Percentiles rank a stretch among this genome's conserved stretches.
Conservation (phyloP, 2,113 vertebrate genomes). For the Campylorhamphus procurvoides region DNA sequence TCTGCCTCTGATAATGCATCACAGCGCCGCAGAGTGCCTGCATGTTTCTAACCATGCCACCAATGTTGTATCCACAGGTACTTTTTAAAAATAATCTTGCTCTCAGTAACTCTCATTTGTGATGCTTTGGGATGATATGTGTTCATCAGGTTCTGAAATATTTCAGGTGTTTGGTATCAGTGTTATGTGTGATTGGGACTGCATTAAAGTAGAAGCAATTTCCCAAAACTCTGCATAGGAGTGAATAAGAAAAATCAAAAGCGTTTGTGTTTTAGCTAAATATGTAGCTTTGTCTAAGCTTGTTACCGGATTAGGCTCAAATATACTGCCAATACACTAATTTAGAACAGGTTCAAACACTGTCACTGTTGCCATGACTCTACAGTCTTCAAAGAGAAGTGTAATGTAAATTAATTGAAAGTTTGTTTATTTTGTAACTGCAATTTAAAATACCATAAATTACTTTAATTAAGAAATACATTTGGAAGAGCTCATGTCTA, state of each 20-base stretch:
- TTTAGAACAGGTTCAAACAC: not conserved
- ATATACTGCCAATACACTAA: not conserved
- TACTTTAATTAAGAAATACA: not conserved
- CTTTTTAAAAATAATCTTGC: slow-evolving; percentile 24
- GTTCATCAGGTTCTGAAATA: not conserved
- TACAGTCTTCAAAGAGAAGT: not conserved
- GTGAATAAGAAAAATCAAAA: not conserved
- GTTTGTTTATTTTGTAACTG: not conserved
- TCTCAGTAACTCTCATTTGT: not conserved
- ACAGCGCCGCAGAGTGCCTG: slow-evolving; percentile 87
- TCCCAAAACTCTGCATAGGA: not conserved
- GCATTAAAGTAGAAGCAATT: not conserved
- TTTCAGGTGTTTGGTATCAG: not conserved
- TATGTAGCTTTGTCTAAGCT: not conserved
- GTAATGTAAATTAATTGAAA: not conserved
- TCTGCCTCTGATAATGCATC: slow-evolving; percentile 95
- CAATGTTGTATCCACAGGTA: slow-evolving; percentile 96
- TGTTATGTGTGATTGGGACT: not conserved
- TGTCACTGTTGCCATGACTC: not conserved
- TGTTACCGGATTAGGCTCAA: not conserved
- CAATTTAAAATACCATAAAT: not conserved
- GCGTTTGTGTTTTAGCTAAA: not conserved
- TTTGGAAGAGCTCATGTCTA: not conserved
- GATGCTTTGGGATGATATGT: not conserved
- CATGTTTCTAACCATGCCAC: slow-evolving; percentile 86